These are phyloP conservation scores for Dendrophyllia cribrosa DNA, from an alignment of 64 coral and sea anemone genomes.

Conservation along the genomic window DNA sequence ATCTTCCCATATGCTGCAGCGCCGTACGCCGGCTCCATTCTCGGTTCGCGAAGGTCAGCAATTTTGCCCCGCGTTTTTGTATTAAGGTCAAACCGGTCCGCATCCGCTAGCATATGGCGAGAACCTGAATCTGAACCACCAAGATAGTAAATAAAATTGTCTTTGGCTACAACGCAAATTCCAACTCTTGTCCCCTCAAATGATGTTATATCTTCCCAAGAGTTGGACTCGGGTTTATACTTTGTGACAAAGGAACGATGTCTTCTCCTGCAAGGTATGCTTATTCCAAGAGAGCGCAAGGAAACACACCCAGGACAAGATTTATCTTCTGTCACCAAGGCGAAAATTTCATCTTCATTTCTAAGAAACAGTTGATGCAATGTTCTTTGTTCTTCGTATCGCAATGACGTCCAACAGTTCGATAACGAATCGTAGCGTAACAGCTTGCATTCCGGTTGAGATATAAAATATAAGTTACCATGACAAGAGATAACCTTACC, in stretches of 20 bases:
- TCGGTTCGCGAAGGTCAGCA: neutral
- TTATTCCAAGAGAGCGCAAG: neutral
- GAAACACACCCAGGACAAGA: neutral
- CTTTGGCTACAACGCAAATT: neutral
- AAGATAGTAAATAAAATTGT: slow-evolving; percentile 9
- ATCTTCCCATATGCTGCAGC: neutral
- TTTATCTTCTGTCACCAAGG: neutral
- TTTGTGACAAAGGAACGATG: slow-evolving; percentile 2
- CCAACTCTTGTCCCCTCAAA: neutral
- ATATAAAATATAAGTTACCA: neutral
- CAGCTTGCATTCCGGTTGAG: neutral
- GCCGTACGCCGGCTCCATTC: neutral
- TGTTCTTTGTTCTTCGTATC: neutral
- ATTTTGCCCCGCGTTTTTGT: neutral
- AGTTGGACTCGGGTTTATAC: neutral
- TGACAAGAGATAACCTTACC: neutral
- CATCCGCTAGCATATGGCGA: neutral
- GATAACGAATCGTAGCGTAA: neutral
- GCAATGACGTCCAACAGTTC: neutral
- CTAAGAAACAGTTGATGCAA: neutral
- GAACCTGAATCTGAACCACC: neutral
- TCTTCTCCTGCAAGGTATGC: neutral
- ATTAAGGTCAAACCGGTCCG: neutral
- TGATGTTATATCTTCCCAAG: neutral
- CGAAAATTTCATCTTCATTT: neutral